Evolutionary conservation across 2,113 vertebrate species (phyloP).

Genomic region (Collichthys lucidus): DNA sequence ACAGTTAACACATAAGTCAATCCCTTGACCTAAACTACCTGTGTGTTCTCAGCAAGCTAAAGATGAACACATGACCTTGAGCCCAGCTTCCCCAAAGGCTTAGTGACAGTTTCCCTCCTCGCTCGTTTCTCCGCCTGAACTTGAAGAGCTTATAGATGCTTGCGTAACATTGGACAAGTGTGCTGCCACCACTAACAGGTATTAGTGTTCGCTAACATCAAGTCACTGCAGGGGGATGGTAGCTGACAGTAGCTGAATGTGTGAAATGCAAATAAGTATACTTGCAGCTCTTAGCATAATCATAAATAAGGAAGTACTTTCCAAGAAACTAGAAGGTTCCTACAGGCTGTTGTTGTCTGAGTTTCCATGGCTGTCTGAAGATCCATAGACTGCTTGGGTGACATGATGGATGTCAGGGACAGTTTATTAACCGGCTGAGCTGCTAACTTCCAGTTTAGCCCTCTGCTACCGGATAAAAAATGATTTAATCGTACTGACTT

Average conservation of each 20-base stretch:
- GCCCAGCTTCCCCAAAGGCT: slow-evolving; percentile 29
- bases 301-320: too few species aligned
- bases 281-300: too few species aligned
- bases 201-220: not conserved
- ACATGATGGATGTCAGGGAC: too few species aligned
- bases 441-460: too few species aligned
- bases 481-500: too few species aligned
- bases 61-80: slow-evolving; percentile 40
- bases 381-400: too few species aligned
- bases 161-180: slow-evolving; percentile 18
- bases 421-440: too few species aligned
- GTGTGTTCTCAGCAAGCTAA: slow-evolving; percentile 1
- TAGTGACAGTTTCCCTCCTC: slow-evolving; percentile 16
- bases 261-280: not conserved
- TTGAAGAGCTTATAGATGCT: slow-evolving; percentile 35
- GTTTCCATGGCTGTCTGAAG: too few species aligned
- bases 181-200: slow-evolving; percentile 1
- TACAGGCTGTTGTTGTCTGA: too few species aligned
- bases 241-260: not conserved
- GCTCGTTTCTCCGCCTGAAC: slow-evolving; percentile 6
- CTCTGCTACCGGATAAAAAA: too few species aligned
- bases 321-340: too few species aligned
- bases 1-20: not conserved
- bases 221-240: not conserved
- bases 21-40: not conserved